These are phyloP conservation scores for Sylvia atricapilla DNA, from an alignment of 2,113 vertebrate genomes.

Conservation along the genomic window DNA sequence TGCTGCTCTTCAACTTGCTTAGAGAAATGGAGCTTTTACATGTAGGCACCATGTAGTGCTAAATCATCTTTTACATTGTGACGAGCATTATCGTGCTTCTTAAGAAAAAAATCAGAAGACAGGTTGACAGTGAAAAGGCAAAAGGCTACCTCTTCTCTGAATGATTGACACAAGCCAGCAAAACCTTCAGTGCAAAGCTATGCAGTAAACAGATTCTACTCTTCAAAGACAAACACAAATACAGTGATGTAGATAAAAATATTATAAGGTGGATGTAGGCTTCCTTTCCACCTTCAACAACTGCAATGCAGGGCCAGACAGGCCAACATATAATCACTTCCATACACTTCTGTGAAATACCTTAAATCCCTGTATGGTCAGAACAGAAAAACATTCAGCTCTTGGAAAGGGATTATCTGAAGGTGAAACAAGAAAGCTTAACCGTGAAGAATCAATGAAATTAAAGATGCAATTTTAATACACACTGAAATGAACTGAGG, in stretches of 20 bases:
- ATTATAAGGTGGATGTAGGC: neutral
- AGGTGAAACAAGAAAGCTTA: neutral
- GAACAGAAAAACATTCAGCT: neutral
- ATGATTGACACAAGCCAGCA: neutral
- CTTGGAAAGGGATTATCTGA: neutral
- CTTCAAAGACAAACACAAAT: neutral
- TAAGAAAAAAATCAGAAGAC: neutral
- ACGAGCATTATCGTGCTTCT: neutral
- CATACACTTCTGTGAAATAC: neutral
- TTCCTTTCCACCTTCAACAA: neutral
- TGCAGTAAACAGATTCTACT: neutral
- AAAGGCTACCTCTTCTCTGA: neutral
- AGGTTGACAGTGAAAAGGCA: neutral
- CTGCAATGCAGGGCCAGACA: neutral
- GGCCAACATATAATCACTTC: neutral
- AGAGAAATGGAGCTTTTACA: neutral
- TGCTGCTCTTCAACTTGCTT: neutral
- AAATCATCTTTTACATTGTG: neutral
- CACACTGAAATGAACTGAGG: neutral
- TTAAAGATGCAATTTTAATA: neutral
- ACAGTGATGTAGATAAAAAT: neutral
- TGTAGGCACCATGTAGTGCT: neutral
- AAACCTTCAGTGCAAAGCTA: neutral
- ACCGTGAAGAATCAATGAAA: neutral
- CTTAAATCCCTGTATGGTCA: neutral